These are phyloP conservation scores for Amitus sp. DNA, from an alignment of 2,888 invertebrate genomes.

Conservation along the genomic window DNA sequence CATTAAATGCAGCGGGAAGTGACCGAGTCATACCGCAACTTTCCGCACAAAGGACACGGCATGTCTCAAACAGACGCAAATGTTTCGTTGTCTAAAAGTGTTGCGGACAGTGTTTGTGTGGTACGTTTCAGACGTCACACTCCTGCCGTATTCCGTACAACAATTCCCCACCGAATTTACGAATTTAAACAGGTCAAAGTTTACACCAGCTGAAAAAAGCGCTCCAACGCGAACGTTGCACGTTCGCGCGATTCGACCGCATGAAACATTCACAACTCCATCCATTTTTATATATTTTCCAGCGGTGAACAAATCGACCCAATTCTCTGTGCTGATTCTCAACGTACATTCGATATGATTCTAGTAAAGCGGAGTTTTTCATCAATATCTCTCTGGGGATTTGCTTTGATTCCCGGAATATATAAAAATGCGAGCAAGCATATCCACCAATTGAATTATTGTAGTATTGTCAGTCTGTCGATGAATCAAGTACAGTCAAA, in stretches of 20 bases:
- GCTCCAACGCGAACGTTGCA: background rate
- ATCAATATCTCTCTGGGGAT: no score
- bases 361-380: no score
- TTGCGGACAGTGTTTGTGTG: conserved; percentile 13
- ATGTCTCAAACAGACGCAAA: conserved; percentile 15
- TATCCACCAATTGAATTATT: no score
- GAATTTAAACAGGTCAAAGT: conserved; percentile 7
- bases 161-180: conserved; percentile 5
- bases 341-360: no score
- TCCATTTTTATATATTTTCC: no score
- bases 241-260: background rate
- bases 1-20: background rate
- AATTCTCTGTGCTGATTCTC: no score
- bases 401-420: no score
- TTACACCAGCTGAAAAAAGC: background rate
- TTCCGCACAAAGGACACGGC: conserved; percentile 6
- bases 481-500: no score
- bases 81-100: conserved; percentile 11
- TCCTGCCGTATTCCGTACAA: conserved; percentile 5
- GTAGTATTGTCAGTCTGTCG: no score
- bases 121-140: conserved; percentile 16
- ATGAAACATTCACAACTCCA: no score
- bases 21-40: conserved; percentile 5
- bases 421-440: no score
- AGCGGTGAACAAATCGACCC: no score